These are phyloP conservation scores for Microplitis manilae DNA, from an alignment of 2,888 invertebrate genomes.

Conservation along the genomic window DNA sequence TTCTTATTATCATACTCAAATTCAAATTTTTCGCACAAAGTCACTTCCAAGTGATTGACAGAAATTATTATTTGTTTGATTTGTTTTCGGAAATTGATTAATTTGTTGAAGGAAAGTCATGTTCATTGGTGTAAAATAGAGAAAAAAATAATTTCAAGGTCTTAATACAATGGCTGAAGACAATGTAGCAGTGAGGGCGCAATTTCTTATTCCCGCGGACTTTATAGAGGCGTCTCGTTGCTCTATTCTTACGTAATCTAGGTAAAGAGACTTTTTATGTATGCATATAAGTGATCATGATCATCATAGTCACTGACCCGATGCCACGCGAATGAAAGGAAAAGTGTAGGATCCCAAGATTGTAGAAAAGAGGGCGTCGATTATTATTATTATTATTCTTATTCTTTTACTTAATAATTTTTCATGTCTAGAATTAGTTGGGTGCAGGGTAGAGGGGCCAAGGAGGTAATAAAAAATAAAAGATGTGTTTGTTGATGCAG, in stretches of 20 bases:
- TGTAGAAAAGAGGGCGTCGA: constrained; percentile 35
- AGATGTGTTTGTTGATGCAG: constrained; percentile 57
- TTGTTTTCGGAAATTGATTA: too few species aligned
- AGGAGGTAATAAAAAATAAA: constrained; percentile 28
- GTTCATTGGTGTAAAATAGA: too few species aligned
- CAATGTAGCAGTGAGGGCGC: constrained; percentile 58
- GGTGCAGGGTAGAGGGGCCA: background rate
- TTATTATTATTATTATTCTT: constrained; percentile 17
- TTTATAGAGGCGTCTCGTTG: constrained; percentile 35
- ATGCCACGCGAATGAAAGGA: constrained; percentile 56
- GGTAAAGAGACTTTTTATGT: constrained; percentile 1
- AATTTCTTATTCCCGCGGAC: constrained; percentile 57
- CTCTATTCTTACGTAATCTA: constrained; percentile 36
- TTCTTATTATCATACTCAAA: background rate
- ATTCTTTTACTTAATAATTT: constrained; percentile 5
- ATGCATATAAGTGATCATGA: constrained; percentile 27
- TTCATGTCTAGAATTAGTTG: constrained; percentile 3
- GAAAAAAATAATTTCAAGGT: background rate
- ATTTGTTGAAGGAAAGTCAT: too few species aligned
- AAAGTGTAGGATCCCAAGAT: constrained; percentile 52
- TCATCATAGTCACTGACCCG: constrained; percentile 30
- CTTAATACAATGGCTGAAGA: background rate
- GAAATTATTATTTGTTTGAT: too few species aligned
- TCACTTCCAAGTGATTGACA: too few species aligned
- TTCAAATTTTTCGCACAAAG: too few species aligned